phyloP scores from a whole-genome alignment of 1,140 invertebrate genomes.

The Campoletis sonorensis region DNA sequence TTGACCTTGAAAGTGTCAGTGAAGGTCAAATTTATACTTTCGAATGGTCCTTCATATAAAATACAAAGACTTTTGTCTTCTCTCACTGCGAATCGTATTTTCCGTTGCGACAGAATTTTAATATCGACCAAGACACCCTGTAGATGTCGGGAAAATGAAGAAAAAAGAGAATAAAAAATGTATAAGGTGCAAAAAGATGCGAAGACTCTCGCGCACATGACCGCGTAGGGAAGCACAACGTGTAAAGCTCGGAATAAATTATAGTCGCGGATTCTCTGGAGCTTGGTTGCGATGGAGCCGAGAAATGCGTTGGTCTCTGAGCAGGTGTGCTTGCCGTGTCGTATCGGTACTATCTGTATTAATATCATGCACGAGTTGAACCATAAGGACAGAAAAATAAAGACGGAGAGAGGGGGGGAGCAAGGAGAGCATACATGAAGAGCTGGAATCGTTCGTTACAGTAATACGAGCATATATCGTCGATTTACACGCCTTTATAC shows the following conservation, averaged over 20 bases:
- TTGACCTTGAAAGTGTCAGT: no score
- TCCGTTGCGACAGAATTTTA: no score
- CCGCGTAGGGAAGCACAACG: background rate
- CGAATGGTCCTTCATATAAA: no score
- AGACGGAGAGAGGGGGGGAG: background rate
- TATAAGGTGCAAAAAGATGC: constrained; percentile 19
- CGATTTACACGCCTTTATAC: constrained; percentile 16
- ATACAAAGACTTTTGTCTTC: no score
- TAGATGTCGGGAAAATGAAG: no score
- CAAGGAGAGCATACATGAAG: background rate
- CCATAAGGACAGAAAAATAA: background rate
- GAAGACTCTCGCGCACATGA: constrained; percentile 1
- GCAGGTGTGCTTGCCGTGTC: constrained; percentile 5
- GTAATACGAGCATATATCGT: constrained; percentile 38
- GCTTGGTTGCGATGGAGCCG: background rate
- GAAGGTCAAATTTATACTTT: no score
- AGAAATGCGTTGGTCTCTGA: background rate
- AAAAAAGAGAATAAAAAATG: background rate
- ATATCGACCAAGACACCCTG: no score
- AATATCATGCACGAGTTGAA: constrained; percentile 9
- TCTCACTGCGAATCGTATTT: no score
- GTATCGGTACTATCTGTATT: constrained; percentile 22
- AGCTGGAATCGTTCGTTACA: constrained; percentile 12
- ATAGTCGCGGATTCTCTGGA: background rate
- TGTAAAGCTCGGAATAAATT: constrained; percentile 20